phyloP scores from a whole-genome alignment of 2,888 invertebrate genomes.

The Leptinotarsa tumamoca region DNA sequence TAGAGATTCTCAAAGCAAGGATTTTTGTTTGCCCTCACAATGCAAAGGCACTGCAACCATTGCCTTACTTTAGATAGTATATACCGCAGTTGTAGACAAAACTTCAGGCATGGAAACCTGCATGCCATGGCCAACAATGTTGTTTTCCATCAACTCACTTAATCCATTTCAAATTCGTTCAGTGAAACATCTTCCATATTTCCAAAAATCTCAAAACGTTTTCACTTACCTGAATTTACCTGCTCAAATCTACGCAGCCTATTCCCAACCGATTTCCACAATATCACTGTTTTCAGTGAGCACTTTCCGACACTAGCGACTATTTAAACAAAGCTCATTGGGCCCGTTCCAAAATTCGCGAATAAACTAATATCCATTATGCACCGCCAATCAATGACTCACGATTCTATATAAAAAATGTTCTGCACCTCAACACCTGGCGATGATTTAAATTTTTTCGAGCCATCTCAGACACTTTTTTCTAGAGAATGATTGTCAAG shows the following conservation, averaged over 20 bases:
- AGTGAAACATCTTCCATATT: background rate
- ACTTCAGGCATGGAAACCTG: no score
- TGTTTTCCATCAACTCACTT: no score
- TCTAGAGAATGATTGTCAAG: background rate
- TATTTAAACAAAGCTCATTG: constrained; percentile 39
- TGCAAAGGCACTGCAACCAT: no score
- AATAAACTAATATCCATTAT: constrained; percentile 20
- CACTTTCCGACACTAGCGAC: constrained; percentile 17
- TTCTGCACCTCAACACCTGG: constrained; percentile 24
- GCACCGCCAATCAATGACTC: constrained; percentile 19
- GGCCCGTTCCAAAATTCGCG: constrained; percentile 26
- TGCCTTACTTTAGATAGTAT: no score
- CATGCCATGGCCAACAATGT: no score
- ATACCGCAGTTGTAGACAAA: no score
- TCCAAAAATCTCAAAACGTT: background rate
- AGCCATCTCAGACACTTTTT: constrained; percentile 1
- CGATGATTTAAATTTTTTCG: constrained; percentile 14
- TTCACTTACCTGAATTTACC: constrained; percentile 17
- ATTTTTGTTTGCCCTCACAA: no score
- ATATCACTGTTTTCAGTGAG: constrained; percentile 31
- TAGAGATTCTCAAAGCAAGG: no score
- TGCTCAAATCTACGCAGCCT: constrained; percentile 8
- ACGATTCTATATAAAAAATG: constrained; percentile 12
- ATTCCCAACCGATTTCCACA: constrained; percentile 22
- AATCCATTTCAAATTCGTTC: background rate